Base-by-base conservation (phyloP, 1,140 invertebrate species). In the Atopsyche davidsoni region DNA sequence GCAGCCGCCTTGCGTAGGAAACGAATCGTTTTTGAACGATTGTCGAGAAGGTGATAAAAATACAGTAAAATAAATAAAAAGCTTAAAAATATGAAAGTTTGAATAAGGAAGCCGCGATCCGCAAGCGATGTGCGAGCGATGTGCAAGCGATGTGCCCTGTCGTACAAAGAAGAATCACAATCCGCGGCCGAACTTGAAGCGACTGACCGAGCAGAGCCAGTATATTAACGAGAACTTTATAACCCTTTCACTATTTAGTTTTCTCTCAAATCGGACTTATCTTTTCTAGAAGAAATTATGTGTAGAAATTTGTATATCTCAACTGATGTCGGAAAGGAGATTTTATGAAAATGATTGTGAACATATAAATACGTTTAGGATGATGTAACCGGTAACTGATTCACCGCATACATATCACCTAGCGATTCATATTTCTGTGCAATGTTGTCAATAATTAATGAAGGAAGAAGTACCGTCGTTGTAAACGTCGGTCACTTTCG, bases 121-220 rank as follows among this genome's bases (percentile, higher is more conserved):
- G 45, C 42, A 50, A 53, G 43, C 40, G 35, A 52, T 22, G 42
- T 53, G 55, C 55, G 21, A 21, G 28, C 25, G 14, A 22, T 17
- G 28, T 44, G 45, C 42, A 50, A 53, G 43, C 40, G 35, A 52
- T 22, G 42, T 53, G 55, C 55, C 55, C 55, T 57, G 55, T 57
- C 46, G 40, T 57, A 46, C 46, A 52, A 48, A 35, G 36, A 48
- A 35, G 36, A 57, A 31, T 43, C 38, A 45, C 25, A 34, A 39
- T 50, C 47, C 23, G 21, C 35, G 47, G 39, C 24, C 39, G 36
- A 45, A 39, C 49, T 44, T 38, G 45, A 47, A 13, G 49, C 42
- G 49, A 24, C 45, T 44, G 55, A 57, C 55, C 52, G 55, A 57
- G 21, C 31, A 42, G 42, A 52, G 55, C 55, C 55, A 57, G 55